phyloP scores from a whole-genome alignment of 2,113 vertebrate genomes.

The Myrmecobius fasciatus region DNA sequence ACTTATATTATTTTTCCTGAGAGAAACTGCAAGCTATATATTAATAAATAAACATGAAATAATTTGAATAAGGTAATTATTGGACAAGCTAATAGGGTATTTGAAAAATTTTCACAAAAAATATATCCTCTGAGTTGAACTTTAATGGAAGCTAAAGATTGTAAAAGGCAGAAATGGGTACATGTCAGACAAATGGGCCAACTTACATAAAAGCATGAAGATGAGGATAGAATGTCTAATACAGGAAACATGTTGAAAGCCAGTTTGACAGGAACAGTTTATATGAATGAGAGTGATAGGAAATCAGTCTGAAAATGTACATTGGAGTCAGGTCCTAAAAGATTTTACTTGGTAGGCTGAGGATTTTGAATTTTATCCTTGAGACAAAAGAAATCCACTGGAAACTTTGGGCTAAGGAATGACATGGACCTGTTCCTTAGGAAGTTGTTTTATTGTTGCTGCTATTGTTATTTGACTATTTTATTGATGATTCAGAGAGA shows the following conservation, averaged over 20 bases:
- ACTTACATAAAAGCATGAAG: background rate
- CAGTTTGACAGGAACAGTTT: background rate
- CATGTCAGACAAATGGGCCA: background rate
- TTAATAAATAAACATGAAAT: background rate
- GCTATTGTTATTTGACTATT: background rate
- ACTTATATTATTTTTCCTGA: background rate
- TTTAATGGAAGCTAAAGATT: background rate
- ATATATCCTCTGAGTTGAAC: background rate
- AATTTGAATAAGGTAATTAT: background rate
- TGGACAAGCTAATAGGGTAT: background rate
- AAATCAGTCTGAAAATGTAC: background rate
- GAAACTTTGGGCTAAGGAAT: background rate
- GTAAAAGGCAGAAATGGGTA: background rate
- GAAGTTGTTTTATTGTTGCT: background rate
- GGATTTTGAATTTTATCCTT: background rate
- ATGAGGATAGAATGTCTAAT: background rate
- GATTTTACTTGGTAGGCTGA: background rate
- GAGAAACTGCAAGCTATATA: background rate
- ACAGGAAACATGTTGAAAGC: background rate
- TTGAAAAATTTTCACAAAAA: background rate
- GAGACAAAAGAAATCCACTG: background rate
- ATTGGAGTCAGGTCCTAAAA: background rate
- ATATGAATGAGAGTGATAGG: background rate
- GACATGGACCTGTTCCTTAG: background rate
- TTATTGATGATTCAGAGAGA: background rate